phyloP scores from a whole-genome alignment of 2,113 vertebrate genomes.

The Erinaceus europaeus region DNA sequence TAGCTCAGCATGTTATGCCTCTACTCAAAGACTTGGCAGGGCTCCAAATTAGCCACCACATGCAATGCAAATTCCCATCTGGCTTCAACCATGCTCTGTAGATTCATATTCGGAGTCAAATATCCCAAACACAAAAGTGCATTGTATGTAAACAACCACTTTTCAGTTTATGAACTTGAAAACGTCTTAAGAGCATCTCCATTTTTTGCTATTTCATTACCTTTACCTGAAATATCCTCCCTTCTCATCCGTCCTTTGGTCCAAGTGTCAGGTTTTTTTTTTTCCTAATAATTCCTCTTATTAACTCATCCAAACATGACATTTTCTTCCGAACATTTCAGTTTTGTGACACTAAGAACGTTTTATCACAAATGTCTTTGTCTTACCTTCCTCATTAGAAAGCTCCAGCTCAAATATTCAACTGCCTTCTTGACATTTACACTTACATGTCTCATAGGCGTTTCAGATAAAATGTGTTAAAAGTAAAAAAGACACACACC shows the following conservation, averaged over 20 bases:
- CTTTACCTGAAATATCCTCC: conserved; percentile 17
- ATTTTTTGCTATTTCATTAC: background rate
- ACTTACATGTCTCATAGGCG: background rate
- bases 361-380: conserved; percentile 1
- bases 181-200: background rate
- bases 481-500: conserved; percentile 20
- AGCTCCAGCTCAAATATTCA: conserved; percentile 29
- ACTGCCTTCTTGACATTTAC: conserved; percentile 23
- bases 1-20: background rate
- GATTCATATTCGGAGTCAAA: background rate
- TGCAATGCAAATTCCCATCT: background rate
- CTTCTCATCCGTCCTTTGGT: conserved; percentile 23
- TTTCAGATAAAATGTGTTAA: conserved; percentile 49
- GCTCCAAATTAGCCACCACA: background rate
- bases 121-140: background rate
- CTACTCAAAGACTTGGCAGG: background rate
- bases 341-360: background rate
- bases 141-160: background rate
- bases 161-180: conserved; percentile 20
- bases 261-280: conserved; percentile 7
- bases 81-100: background rate
- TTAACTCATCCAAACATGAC: background rate
- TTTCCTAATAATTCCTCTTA: background rate
- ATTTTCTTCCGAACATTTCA: conserved; percentile 18
- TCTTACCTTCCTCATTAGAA: conserved; percentile 16